A percentile compares a stretch with the other conserved stretches of the same genome.
Evolutionary conservation across 2,113 vertebrate species (phyloP).

Genomic region (Hassar affinis): DNA sequence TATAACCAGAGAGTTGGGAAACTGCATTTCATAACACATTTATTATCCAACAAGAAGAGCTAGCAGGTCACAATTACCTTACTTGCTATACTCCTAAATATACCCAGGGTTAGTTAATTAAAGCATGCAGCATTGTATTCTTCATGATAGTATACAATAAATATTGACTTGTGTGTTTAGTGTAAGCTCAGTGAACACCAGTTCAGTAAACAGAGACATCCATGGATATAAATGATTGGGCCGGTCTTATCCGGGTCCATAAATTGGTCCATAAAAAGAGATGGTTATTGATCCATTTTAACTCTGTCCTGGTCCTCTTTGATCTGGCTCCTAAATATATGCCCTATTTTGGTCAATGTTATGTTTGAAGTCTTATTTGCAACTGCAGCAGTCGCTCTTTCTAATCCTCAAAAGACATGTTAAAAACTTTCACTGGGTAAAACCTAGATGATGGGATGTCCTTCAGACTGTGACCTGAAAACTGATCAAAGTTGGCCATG

Average conservation of each 20-base stretch:
- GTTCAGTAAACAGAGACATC: neutral
- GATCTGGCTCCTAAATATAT: neutral
- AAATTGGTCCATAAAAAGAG: neutral
- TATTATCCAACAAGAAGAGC: neutral
- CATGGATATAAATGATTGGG: neutral
- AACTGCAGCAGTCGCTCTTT: neutral
- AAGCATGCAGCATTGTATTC: neutral
- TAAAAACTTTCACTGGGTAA: neutral
- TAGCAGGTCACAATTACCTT: neutral
- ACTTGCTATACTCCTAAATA: neutral
- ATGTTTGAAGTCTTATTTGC: neutral
- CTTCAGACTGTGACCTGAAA: neutral
- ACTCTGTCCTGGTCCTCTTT: neutral
- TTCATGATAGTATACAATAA: neutral
- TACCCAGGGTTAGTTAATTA: neutral
- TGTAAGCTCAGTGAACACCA: neutral
- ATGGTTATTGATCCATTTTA: neutral
- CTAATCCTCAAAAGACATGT: neutral
- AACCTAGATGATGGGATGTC: neutral
- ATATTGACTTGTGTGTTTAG: neutral
- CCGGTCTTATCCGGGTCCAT: neutral
- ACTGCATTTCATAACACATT: neutral
- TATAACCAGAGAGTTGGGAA: neutral
- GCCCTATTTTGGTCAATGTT: neutral
- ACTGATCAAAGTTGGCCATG: constrained; percentile 1